Base-by-base conservation (phyloP, 1,140 invertebrate species). In the Drosophila sproati region DNA sequence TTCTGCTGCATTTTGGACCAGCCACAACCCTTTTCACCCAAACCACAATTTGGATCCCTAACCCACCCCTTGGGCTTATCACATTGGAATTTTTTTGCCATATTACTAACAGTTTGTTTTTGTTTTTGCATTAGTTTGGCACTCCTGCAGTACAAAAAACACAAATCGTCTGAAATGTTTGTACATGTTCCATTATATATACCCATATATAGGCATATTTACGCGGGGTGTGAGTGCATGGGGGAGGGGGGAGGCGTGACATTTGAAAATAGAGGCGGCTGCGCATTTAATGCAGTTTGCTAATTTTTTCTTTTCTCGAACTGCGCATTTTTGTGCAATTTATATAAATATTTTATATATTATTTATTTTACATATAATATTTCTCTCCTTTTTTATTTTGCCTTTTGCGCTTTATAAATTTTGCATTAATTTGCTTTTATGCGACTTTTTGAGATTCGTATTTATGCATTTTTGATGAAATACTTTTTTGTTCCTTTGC, bases 281-380 rank as follows among this genome's bases (percentile, higher is more conserved):
- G 83, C 83, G 83, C 83, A 87, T 87, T 88, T 87, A 72, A 66
- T 74, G 62, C 68, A 77, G 72, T 77, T 74, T 61, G 56, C 67
- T 70, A 77, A 43, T 80, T 50, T 73, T 87, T 66, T 82, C 70
- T 60, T 34, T 55, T 55, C 20, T 20, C 20, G 20, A 71, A 55
- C 72, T 87, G 80, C 66, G 77, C 82, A 82, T 82, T 87, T 83
- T 83, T 87, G 20, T 20, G 77, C 85, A 89, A 88, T 88, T 88
- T 88, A 88, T 88, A 88, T 88, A 88, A 88, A 89, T 88, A 88
- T 88, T 83, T 89, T 88, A 88, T 88, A 78, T 63, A 88, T 88
- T 83, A 87, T 88, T 87, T 87, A 88, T 88, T 88, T 88, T 88
- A 80, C 77, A 88, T 68, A 88, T 83, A 77, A 64, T 59, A 66